Evolutionary conservation across 1,140 invertebrate genomes (phyloP), one percentile per base, ranked within the genome.

Genomic region (Rhynchophorus ferrugineus): DNA sequence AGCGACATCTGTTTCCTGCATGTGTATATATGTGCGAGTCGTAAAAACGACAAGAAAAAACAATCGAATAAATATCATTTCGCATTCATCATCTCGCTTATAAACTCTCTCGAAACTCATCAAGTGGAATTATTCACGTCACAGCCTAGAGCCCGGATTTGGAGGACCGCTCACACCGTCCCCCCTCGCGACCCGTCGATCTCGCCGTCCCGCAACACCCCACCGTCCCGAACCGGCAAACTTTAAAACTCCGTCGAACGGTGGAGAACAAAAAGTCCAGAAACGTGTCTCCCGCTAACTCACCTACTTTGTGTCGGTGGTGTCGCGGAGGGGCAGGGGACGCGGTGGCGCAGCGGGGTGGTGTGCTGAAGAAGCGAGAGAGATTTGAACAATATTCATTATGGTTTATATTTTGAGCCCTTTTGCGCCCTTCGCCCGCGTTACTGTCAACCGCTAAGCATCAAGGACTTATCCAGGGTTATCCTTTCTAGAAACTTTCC

Each of bases 301-400:
- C 44, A 54, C 44, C 51, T 47, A 54, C 44, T 54, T 54, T 41
- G 45, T 54, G 47, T 54, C 47, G 47, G 45, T 47, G 22, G 11
- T 14, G 21, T 13, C 24, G 24, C 11, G 24, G 11, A 11, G 11
- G 11, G 24, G 5, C 24, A 29, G 24, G 24, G 24, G 24, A 29
- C 5, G 24, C 11, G 11, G n/a, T n/a, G 11, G 24, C 5, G 5
- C 24, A 29, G 5, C 24, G 11, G 24, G 24, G 11, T 29, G 5
- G 5, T 5, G 24, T 6, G 24, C 24, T 29, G 37, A 29, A 43
- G 20, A 44, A 36, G 41, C 19, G 29, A 41, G 44, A 35, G 44
- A 47, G 51, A 54, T 54, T 54, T 47, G 24, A 47, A 54, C 51
- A 47, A 54, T 54, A 54, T 54, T 54, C 51, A 54, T 54, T 54